A percentile compares a stretch with the other conserved stretches of the same genome.
Evolutionary conservation across 2,113 vertebrate species (phyloP).

Genomic region (Romanogobio albipinnatus): DNA sequence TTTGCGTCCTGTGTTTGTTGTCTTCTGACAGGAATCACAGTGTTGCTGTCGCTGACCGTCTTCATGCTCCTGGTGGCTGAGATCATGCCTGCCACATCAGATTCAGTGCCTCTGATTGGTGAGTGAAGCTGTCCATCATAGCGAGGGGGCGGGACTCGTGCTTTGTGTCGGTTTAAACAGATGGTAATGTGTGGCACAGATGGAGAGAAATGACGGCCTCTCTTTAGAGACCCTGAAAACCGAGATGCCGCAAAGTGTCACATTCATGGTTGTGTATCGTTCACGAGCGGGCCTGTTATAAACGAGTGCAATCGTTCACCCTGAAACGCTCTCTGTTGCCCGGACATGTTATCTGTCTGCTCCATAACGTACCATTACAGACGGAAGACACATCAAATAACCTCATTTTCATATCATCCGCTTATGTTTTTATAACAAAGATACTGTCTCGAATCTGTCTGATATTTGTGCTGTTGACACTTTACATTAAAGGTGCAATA

Average conservation of each 20-base stretch:
- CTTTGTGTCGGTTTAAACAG: neutral
- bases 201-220: neutral
- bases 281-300: neutral
- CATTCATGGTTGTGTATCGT: conserved; percentile 23
- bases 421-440: neutral
- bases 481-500: too few species aligned
- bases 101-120: conserved; percentile 62
- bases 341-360: neutral
- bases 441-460: too few species aligned
- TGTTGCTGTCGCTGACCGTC: conserved; percentile 60
- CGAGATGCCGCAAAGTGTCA: neutral
- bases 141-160: neutral
- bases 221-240: conserved; percentile 22
- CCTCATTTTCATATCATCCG: neutral
- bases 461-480: too few species aligned
- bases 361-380: neutral
- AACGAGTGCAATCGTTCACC: neutral
- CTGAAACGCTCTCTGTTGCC: neutral
- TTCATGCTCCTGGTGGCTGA: conserved; percentile 63
- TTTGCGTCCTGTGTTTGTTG: neutral
- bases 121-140: conserved; percentile 43
- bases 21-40: conserved; percentile 57
- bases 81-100: conserved; percentile 62
- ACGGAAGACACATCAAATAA: neutral
- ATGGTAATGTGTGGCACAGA: neutral